phyloP scores from a whole-genome alignment of 2,888 invertebrate genomes.

The Campoplex capitator region DNA sequence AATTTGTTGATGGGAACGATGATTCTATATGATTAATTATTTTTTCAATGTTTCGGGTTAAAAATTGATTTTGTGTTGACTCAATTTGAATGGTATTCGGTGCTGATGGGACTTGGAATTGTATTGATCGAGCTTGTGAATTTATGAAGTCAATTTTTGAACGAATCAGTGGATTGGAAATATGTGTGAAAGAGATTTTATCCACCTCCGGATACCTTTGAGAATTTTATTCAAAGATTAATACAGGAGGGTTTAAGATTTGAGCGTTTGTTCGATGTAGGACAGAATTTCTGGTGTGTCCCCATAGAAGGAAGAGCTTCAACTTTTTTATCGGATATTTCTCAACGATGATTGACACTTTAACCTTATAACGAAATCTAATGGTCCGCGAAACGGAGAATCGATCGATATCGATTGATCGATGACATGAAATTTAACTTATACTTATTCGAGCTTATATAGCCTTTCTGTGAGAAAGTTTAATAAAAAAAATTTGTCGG shows the following conservation, averaged over 20 bases:
- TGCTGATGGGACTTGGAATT: not conserved
- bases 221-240: not conserved
- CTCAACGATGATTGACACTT: slow-evolving; percentile 23
- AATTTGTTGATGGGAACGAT: not conserved
- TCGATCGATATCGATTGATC: slow-evolving; percentile 13
- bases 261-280: not conserved
- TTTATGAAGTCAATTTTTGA: not conserved
- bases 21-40: not conserved
- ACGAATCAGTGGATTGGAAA: not conserved
- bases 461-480: not conserved
- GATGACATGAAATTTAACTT: slow-evolving; percentile 20
- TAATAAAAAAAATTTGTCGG: not conserved
- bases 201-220: not conserved
- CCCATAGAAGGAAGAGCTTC: not conserved
- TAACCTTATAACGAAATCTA: slow-evolving; percentile 7
- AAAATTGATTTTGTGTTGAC: not conserved
- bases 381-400: slow-evolving; percentile 10
- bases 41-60: not conserved
- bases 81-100: not conserved
- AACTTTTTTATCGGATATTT: not conserved
- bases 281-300: not conserved
- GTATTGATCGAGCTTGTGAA: not conserved
- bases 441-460: slow-evolving; percentile 1
- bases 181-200: not conserved
- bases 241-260: not conserved